Evolutionary conservation across 2,888 invertebrate species (phyloP), one percentile per base, ranked within the genome.

Genomic region (Tiliacea aurago): DNA sequence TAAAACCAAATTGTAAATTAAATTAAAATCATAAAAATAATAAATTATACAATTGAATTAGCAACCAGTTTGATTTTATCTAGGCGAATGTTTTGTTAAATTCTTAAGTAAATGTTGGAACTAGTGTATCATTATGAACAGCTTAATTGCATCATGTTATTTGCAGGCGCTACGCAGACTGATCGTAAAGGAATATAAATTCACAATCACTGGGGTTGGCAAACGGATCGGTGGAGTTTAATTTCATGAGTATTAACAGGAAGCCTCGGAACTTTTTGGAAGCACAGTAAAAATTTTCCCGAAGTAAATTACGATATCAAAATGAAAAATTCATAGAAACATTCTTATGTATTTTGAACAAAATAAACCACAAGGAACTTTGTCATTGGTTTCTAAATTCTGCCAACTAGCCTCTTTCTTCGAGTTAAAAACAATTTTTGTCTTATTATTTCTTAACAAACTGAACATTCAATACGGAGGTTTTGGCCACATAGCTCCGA

Each of bases 401-500:
- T 9, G 20, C 13, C 20, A 63, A 45, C 20, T 13, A 63, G 47
- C 20, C 15, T n/a, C 28, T 47, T 33, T 64, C 2, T 33, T 28
- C 20, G 28, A 47, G 3, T 9, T 28, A 20, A 49, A 15, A n/a
- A 15, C 15, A 15, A 15, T n/a, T 43, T 11, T 20, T 28, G 4
- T 10, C 15, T 20, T 78, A 45, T 61, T 68, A 49, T 41, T 69
- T 70, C 56, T 49, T 67, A 58, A 56, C 58, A 70, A 67, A 73
- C 61, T 72, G 51, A 78, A 84, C 69, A 80, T 69, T 70, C 33
- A 62, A 68, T 63, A 73, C 49, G 58, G 61, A 67, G 63, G 62
- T 61, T 84, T 85, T 86, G 80, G 81, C 83, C 88, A 87, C 85
- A 58, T 58, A 51, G 70, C 68, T 73, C 73, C 82, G 80, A 74